phyloP scores from a whole-genome alignment of 37 sponge, comb jelly and placozoan species.

The Axinella damicornis region DNA sequence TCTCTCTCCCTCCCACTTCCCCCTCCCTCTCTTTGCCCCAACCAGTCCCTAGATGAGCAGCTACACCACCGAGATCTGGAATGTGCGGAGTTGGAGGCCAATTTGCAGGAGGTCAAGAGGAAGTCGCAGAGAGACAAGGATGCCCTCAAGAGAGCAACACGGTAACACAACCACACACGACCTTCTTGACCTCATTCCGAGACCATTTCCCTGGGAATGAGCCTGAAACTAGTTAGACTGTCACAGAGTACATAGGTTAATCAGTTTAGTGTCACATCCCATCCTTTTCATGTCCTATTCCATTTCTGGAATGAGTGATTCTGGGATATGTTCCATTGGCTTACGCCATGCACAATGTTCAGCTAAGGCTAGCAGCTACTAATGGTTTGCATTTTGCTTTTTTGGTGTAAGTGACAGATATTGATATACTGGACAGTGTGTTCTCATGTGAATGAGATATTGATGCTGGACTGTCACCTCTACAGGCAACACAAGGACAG shows the following conservation, averaged over 20 bases:
- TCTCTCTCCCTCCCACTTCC: too few relatives aligned
- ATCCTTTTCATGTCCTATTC: too few relatives aligned
- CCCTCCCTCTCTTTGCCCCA: background rate
- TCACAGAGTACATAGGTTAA: too few relatives aligned
- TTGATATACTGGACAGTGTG: too few relatives aligned
- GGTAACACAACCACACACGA: conserved; percentile 11
- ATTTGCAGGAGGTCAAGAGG: conserved; percentile 45
- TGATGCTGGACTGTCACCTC: background rate
- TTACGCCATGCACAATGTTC: too few relatives aligned
- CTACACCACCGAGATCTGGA: conserved; percentile 40
- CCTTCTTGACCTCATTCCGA: background rate
- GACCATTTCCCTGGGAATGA: too few relatives aligned
- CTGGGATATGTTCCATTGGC: too few relatives aligned
- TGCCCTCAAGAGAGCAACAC: conserved; percentile 47
- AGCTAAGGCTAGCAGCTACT: too few relatives aligned
- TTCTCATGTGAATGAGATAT: too few relatives aligned
- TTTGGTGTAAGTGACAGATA: background rate
- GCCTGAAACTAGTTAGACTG: too few relatives aligned
- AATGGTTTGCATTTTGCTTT: background rate
- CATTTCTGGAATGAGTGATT: too few relatives aligned
- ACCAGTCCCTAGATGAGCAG: conserved; percentile 69
- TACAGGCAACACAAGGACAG: conserved; percentile 60
- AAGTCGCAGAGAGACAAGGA: conserved; percentile 68
- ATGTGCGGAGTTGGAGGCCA: conserved; percentile 43
- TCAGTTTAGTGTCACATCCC: too few relatives aligned